phyloP scores from a whole-genome alignment of 2,888 invertebrate species.

The Trachelus troglodyta region DNA sequence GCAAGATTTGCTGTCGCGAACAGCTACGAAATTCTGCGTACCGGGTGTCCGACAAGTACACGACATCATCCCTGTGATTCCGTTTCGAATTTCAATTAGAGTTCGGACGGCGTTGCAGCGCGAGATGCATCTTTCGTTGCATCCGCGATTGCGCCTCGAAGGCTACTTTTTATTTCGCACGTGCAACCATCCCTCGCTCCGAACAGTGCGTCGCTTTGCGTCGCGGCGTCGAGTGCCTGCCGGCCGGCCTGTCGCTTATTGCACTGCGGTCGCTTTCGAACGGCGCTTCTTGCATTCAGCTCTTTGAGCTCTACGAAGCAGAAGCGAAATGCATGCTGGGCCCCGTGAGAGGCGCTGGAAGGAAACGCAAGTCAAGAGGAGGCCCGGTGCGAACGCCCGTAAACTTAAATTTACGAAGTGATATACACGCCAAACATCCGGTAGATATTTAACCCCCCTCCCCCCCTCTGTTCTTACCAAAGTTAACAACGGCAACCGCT shows the following conservation, averaged over 20 bases:
- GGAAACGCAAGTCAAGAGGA: conserved; percentile 6
- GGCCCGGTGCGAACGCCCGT: conserved; percentile 45
- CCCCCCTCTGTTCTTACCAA: conserved; percentile 41
- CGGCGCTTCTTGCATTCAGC: not conserved
- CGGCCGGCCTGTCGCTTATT: too few relatives aligned
- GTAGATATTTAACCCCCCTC: conserved; percentile 58
- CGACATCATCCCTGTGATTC: not conserved
- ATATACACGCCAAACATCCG: conserved; percentile 64
- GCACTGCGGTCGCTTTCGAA: not conserved
- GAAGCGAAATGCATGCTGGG: conserved; percentile 3
- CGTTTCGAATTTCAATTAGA: not conserved
- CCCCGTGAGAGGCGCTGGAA: conserved; percentile 15
- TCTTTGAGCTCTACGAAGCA: conserved; percentile 15
- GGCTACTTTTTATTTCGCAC: not conserved
- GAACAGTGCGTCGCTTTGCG: too few relatives aligned
- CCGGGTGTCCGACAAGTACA: conserved; percentile 44
- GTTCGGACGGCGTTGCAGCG: not conserved
- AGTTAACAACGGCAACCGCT: conserved; percentile 53
- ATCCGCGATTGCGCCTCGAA: not conserved
- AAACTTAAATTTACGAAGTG: conserved; percentile 64
- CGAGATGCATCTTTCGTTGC: not conserved
- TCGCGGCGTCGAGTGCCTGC: too few relatives aligned
- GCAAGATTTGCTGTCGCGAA: conserved; percentile 53
- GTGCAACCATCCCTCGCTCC: too few relatives aligned
- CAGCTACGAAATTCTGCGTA: conserved; percentile 42